Evolutionary conservation across 1,140 invertebrate species (phyloP).

Genomic region (Temnothorax longispinosus): DNA sequence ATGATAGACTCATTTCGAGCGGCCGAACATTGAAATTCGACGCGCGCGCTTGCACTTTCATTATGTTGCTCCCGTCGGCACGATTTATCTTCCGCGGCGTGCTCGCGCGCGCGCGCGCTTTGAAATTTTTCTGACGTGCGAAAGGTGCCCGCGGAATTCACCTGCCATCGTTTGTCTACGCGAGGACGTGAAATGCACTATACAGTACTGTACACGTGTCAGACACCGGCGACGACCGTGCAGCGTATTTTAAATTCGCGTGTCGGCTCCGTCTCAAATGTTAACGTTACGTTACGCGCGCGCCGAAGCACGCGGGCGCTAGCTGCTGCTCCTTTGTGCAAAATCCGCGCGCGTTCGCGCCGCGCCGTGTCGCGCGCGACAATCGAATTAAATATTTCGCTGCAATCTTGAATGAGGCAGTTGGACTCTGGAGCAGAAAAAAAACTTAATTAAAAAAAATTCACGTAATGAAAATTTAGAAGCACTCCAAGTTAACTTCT

Average conservation of each 20-base stretch:
- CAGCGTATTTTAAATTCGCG: constrained; percentile 39
- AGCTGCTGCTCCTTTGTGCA: not conserved
- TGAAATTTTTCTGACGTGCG: constrained; percentile 47
- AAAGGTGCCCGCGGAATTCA: constrained; percentile 43
- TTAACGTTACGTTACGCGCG: not conserved
- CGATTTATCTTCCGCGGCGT: constrained; percentile 45
- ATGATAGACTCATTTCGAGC: constrained; percentile 12
- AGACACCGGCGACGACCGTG: constrained; percentile 20
- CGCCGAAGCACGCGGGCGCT: constrained; percentile 7
- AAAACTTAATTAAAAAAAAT: constrained; percentile 6
- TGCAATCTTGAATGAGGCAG: not conserved
- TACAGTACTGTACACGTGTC: constrained; percentile 46
- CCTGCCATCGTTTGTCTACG: constrained; percentile 53
- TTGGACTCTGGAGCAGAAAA: not conserved
- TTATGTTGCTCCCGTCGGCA: constrained; percentile 21
- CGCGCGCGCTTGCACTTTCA: constrained; percentile 35
- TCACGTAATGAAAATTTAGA: not conserved
- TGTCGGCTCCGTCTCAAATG: constrained; percentile 8
- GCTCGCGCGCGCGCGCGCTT: not conserved
- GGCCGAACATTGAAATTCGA: constrained; percentile 38
- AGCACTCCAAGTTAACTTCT: not conserved
- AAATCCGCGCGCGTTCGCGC: constrained; percentile 4
- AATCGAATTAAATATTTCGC: not conserved
- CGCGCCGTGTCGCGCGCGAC: too few relatives aligned
- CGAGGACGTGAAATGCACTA: constrained; percentile 32